These are phyloP conservation scores for Zosterops pallidus DNA, from an alignment of 2,113 vertebrate species.

Conservation along the genomic window DNA sequence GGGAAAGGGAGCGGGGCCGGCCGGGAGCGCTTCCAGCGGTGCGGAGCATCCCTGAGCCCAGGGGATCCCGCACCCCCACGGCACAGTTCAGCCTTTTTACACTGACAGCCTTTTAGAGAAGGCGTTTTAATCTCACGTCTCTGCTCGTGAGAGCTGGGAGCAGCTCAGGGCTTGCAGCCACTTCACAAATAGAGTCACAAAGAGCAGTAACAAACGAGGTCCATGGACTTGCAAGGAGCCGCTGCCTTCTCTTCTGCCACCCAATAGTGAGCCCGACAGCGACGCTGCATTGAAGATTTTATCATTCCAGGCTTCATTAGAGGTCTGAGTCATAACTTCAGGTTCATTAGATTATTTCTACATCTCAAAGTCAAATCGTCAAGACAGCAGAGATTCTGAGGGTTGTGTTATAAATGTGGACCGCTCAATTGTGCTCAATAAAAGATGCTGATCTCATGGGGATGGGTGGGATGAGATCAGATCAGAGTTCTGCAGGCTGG, in stretches of 20 bases:
- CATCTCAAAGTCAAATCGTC: neutral
- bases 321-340: neutral
- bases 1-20: neutral
- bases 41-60: neutral
- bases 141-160: neutral
- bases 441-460: neutral
- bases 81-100: neutral
- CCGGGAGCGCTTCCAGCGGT: neutral
- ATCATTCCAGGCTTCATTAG: neutral
- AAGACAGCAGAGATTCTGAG: neutral
- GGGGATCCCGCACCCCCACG: accelerated
- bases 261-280: neutral
- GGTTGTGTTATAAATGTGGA: neutral
- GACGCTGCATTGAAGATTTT: neutral
- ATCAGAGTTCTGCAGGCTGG: neutral
- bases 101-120: neutral
- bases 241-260: neutral
- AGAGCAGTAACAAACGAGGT: accelerated
- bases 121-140: neutral
- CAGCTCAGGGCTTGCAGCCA: neutral
- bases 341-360: neutral
- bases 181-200: neutral
- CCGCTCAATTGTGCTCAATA: neutral
- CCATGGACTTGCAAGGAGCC: neutral
- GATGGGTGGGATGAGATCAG: neutral